Conservation (phyloP, 2,888 invertebrate genomes). For the Apotomis betuletana region DNA sequence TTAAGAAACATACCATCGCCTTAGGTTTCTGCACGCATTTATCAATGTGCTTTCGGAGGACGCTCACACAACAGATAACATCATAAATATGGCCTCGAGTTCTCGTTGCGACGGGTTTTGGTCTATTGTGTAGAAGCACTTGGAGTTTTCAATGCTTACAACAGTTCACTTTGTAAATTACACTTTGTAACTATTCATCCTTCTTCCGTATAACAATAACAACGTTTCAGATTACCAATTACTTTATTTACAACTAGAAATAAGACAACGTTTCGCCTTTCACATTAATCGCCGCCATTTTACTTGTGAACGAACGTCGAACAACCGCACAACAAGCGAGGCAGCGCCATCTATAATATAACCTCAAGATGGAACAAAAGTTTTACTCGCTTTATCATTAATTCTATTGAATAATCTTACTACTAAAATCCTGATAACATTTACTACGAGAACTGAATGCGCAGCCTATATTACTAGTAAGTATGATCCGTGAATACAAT, state of each 20-base stretch:
- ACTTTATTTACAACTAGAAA: slow-evolving; percentile 81
- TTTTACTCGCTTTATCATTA: slow-evolving; percentile 39
- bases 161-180: slow-evolving; percentile 64
- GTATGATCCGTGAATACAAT: slow-evolving; percentile 5
- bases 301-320: slow-evolving; percentile 79
- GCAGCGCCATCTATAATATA: slow-evolving; percentile 85
- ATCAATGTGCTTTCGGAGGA: slow-evolving; percentile 79
- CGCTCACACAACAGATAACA: slow-evolving; percentile 84
- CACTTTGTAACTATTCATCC: slow-evolving; percentile 62
- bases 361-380: slow-evolving; percentile 52
- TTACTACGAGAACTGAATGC: background rate
- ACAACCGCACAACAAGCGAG: slow-evolving; percentile 85
- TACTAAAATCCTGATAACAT: slow-evolving; percentile 22
- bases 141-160: slow-evolving; percentile 60
- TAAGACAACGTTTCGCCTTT: slow-evolving; percentile 85
- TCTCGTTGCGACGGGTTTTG: slow-evolving; percentile 82
- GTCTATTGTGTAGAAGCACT: slow-evolving; percentile 79
- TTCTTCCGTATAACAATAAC: slow-evolving; percentile 55
- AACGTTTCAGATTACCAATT: slow-evolving; percentile 65
- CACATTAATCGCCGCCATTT: slow-evolving; percentile 88
- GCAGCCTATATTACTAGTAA: background rate
- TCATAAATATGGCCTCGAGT: slow-evolving; percentile 87
- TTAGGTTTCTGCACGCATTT: slow-evolving; percentile 70
- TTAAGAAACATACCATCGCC: slow-evolving; percentile 77
- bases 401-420: background rate